Evolutionary conservation across 2,113 vertebrate genomes (phyloP).

Genomic region (Onychostruthus taczanowskii): DNA sequence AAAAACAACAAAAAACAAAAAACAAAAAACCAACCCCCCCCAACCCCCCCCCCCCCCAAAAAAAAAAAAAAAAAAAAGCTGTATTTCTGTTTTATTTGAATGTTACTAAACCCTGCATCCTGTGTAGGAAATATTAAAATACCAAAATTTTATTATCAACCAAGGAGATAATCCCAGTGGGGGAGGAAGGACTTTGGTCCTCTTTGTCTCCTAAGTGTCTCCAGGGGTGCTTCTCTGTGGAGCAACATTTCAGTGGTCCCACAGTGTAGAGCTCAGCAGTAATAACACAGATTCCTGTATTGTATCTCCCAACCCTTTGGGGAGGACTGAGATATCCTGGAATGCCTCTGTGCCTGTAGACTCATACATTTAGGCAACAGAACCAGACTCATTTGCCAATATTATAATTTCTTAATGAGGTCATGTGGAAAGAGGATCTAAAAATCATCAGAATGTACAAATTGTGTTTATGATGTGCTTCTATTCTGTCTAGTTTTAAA

Average conservation of each 20-base stretch:
- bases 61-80: not conserved
- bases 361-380: not conserved
- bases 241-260: not conserved
- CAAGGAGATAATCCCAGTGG: not conserved
- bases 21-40: too few species aligned
- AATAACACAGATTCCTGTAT: not conserved
- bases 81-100: not conserved
- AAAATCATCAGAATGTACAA: not conserved
- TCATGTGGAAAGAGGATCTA: not conserved
- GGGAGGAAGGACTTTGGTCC: not conserved
- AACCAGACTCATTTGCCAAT: not conserved
- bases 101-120: not conserved
- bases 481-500: not conserved
- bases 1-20: too few species aligned
- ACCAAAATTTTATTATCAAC: not conserved
- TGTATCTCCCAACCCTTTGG: not conserved
- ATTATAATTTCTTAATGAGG: not conserved
- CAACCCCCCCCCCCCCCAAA: too few species aligned
- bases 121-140: not conserved
- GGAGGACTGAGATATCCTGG: not conserved
- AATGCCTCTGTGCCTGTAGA: not conserved
- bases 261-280: not conserved
- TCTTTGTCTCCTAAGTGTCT: not conserved
- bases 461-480: not conserved
- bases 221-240: not conserved